These are phyloP conservation scores for Choloepus hoffmanni DNA, from an alignment of 2,113 vertebrate genomes.

Conservation along the genomic window DNA sequence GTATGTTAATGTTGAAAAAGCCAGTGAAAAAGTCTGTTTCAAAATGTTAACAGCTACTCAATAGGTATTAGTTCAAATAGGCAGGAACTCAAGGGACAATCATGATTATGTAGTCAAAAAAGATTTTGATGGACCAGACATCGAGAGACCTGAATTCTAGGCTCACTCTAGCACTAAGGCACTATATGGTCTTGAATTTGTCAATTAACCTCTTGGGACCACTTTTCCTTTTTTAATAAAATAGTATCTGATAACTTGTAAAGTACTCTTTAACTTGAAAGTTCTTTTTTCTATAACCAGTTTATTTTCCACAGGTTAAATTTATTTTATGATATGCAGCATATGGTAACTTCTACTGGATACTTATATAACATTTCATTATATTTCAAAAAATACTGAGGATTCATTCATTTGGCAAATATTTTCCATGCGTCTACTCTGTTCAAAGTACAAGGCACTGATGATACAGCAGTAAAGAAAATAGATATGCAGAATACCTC, in stretches of 20 bases:
- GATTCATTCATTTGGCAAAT: background rate
- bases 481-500: background rate
- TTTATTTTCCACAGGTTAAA: conserved; percentile 50
- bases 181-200: background rate
- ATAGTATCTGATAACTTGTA: background rate
- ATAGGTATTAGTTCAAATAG: background rate
- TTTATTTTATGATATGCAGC: background rate
- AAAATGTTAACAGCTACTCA: background rate
- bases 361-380: background rate
- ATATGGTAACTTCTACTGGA: background rate
- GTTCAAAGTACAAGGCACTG: background rate
- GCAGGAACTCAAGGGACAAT: background rate
- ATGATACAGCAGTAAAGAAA: background rate
- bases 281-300: background rate
- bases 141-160: background rate
- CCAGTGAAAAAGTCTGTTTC: background rate
- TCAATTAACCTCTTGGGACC: background rate
- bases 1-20: background rate
- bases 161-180: background rate
- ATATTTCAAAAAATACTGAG: background rate
- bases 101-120: background rate
- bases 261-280: background rate
- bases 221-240: conserved; percentile 23
- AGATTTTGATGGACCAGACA: background rate
- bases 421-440: background rate